These are phyloP conservation scores for Poeciliopsis gracilis DNA, from an alignment of 2,797 vertebrate genomes.

Conservation along the genomic window DNA sequence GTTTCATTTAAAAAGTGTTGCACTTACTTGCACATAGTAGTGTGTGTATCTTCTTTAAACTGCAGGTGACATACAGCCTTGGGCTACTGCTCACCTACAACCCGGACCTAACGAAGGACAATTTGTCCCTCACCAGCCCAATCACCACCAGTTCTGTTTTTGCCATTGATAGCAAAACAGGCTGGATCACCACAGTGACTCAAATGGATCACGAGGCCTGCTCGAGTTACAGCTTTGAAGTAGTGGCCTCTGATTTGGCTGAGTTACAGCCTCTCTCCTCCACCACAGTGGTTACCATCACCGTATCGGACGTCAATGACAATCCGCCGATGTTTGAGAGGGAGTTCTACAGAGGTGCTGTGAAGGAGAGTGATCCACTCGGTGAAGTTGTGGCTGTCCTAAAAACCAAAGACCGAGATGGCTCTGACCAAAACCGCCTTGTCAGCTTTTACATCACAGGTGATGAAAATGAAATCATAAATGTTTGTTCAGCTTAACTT, in stretches of 20 bases:
- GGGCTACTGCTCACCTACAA: slow-evolving; percentile 74
- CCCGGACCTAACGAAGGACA: slow-evolving; percentile 62
- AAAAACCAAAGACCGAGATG: slow-evolving; percentile 90
- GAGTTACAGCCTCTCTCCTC: slow-evolving; percentile 88
- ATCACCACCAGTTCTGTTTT: slow-evolving; percentile 78
- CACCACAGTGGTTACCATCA: slow-evolving; percentile 85
- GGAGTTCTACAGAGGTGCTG: slow-evolving; percentile 91
- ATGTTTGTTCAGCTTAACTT: background rate
- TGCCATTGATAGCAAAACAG: slow-evolving; percentile 90
- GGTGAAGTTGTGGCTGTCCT: slow-evolving; percentile 92
- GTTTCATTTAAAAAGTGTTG: background rate
- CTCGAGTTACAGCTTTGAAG: slow-evolving; percentile 86
- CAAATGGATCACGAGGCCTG: slow-evolving; percentile 89
- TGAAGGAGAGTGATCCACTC: slow-evolving; percentile 90
- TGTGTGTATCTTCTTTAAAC: background rate
- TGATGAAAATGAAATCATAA: slow-evolving; percentile 58
- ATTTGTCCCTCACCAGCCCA: background rate
- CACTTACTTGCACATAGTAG: background rate
- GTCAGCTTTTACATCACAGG: slow-evolving; percentile 94
- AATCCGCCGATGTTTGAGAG: slow-evolving; percentile 92
- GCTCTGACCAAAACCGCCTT: slow-evolving; percentile 89
- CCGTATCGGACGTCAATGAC: slow-evolving; percentile 93
- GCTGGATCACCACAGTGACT: slow-evolving; percentile 92
- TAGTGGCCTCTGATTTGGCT: slow-evolving; percentile 89
- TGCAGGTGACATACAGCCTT: slow-evolving; percentile 88